phyloP scores from a whole-genome alignment of 2,113 vertebrate species.

The Rutilus rutilus region DNA sequence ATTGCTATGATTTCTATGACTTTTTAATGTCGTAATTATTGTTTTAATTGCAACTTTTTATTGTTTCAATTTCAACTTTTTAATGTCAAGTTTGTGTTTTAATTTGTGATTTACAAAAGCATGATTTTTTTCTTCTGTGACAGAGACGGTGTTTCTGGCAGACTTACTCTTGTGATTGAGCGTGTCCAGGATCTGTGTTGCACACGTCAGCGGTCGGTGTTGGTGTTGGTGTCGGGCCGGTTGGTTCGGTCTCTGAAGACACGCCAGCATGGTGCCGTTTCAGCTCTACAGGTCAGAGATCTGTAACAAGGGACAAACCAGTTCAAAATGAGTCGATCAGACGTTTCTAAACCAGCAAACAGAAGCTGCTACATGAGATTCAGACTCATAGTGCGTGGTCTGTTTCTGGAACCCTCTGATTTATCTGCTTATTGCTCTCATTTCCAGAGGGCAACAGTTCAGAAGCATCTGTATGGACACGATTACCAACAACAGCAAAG shows the following conservation, averaged over 20 bases:
- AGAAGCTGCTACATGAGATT: neutral
- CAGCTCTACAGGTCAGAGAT: slow-evolving; percentile 62
- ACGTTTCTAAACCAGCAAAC: neutral
- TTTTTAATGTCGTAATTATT: too few species aligned
- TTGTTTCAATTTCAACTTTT: too few species aligned
- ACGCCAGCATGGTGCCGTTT: slow-evolving; percentile 91
- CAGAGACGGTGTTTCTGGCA: neutral
- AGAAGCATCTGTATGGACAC: neutral
- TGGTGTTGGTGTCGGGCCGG: slow-evolving; percentile 84
- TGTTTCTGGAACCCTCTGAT: neutral
- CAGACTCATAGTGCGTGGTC: too few species aligned
- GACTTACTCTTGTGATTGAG: slow-evolving; percentile 85
- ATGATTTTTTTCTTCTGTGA: too few species aligned
- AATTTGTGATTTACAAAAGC: too few species aligned
- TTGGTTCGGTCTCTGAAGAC: slow-evolving; percentile 92
- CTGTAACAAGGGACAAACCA: slow-evolving; percentile 57
- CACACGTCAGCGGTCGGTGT: slow-evolving; percentile 74
- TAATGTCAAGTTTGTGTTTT: too few species aligned
- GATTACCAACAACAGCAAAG: neutral
- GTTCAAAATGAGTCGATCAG: too few species aligned
- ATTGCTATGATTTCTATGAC: too few species aligned
- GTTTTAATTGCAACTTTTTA: too few species aligned
- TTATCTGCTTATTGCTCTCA: neutral
- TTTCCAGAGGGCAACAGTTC: neutral
- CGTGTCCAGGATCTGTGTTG: slow-evolving; percentile 84